phyloP scores from a whole-genome alignment of 2,888 invertebrate species.

The Zaprionus obscuricornis region DNA sequence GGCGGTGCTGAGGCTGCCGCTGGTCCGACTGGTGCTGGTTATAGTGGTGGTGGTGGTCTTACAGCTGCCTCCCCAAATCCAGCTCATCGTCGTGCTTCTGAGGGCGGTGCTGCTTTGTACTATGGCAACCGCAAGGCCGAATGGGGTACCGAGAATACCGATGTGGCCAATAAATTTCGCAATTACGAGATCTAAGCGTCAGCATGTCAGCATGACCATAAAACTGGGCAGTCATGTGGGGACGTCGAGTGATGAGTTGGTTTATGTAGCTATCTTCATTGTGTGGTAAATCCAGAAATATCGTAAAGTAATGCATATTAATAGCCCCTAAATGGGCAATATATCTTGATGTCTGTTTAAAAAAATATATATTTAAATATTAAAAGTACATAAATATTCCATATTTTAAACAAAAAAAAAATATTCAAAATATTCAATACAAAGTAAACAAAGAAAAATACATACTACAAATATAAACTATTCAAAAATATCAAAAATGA shows the following conservation, averaged over 20 bases:
- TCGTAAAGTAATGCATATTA: conserved; percentile 42
- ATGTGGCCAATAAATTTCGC: conserved; percentile 93
- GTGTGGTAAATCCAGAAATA: conserved; percentile 15
- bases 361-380: conserved; percentile 46
- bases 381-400: too few species aligned
- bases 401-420: conserved; percentile 3
- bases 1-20: conserved; percentile 62
- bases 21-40: conserved; percentile 67
- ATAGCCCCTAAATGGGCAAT: conserved; percentile 30
- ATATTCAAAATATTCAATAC: conserved; percentile 8
- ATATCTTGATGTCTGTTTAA: conserved; percentile 61
- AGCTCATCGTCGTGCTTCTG: conserved; percentile 90
- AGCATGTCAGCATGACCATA: not conserved
- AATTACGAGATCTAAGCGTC: conserved; percentile 93
- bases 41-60: conserved; percentile 85
- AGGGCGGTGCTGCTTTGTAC: conserved; percentile 92
- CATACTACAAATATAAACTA: not conserved
- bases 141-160: conserved; percentile 90
- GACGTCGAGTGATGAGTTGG: conserved; percentile 20
- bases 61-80: conserved; percentile 85
- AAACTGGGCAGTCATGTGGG: not conserved
- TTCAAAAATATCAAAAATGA: conserved; percentile 36
- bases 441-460: too few species aligned
- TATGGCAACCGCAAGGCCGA: conserved; percentile 85
- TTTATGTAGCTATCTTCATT: too few species aligned